Percentiles rank a stretch among this genome's conserved stretches.
These are phyloP conservation scores for Anas platyrhynchos DNA, from an alignment of 2,113 vertebrate genomes.

Conservation along the genomic window DNA sequence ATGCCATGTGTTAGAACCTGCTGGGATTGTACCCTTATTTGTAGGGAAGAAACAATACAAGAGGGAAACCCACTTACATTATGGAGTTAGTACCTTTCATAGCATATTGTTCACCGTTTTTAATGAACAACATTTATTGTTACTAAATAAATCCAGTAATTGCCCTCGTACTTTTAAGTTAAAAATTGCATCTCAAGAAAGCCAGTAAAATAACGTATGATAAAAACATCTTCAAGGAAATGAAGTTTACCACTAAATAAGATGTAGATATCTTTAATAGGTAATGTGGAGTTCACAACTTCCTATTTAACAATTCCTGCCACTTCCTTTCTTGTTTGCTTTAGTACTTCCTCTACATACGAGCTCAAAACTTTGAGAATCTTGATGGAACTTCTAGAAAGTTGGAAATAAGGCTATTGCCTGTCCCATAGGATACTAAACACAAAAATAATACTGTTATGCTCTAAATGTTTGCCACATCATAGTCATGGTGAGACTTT, in stretches of 20 bases:
- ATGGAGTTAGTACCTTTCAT: background rate
- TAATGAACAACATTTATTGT: background rate
- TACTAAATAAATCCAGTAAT: background rate
- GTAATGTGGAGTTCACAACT: slow-evolving; percentile 26
- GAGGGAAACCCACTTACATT: background rate
- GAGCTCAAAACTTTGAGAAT: background rate
- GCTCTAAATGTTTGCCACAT: background rate
- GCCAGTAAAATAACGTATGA: accelerated
- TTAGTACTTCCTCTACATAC: background rate
- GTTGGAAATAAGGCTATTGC: background rate
- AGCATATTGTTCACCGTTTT: background rate
- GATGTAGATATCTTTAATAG: background rate
- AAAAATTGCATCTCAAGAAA: background rate
- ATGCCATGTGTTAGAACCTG: background rate
- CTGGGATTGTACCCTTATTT: background rate
- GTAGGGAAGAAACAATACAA: background rate
- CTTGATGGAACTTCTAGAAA: background rate
- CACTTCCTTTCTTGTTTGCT: slow-evolving; percentile 10
- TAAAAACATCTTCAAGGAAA: background rate
- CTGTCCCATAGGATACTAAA: background rate
- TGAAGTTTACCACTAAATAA: background rate
- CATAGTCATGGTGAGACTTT: background rate
- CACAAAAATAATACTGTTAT: background rate
- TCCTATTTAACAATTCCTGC: slow-evolving; percentile 29
- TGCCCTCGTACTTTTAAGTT: background rate